These are phyloP conservation scores for Parotia lawesii DNA, from an alignment of 2,113 vertebrate species.

Conservation along the genomic window DNA sequence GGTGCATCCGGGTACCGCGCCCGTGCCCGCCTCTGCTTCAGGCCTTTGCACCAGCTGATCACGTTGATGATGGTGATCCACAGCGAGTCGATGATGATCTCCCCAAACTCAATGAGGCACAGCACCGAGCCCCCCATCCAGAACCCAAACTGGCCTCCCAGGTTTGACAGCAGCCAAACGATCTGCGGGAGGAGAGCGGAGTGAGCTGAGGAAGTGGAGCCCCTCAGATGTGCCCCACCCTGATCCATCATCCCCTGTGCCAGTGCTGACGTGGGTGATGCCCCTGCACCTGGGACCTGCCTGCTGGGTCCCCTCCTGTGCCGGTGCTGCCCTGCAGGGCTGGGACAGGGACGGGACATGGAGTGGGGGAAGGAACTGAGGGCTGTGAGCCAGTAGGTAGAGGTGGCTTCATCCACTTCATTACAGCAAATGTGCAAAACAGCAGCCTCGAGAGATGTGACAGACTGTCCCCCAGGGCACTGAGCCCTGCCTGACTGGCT, in stretches of 20 bases:
- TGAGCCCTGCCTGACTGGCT: not conserved
- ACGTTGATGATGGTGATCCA: conserved; percentile 77
- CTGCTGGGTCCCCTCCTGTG: rapidly evolving
- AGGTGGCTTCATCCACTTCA: not conserved
- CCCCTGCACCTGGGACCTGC: not conserved
- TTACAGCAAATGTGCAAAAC: not conserved
- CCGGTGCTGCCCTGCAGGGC: not conserved
- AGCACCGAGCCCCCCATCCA: conserved; percentile 85
- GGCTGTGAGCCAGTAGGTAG: not conserved
- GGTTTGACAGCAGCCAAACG: conserved; percentile 78
- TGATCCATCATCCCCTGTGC: rapidly evolving
- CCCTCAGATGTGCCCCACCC: rapidly evolving
- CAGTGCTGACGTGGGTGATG: not conserved
- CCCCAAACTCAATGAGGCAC: conserved; percentile 79
- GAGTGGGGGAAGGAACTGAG: not conserved
- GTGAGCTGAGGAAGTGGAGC: not conserved
- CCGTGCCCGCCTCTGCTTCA: conserved; percentile 36
- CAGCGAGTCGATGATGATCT: conserved; percentile 80
- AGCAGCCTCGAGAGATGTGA: rapidly evolving
- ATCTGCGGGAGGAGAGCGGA: conserved; percentile 44
- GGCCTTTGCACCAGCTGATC: conserved; percentile 53
- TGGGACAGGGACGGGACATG: not conserved
- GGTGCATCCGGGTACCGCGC: not conserved
- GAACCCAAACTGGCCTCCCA: conserved; percentile 82
- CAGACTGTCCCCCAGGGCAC: not conserved